Evolutionary conservation across 2,113 vertebrate genomes (phyloP).

Genomic region (Sisor rabdophorus): DNA sequence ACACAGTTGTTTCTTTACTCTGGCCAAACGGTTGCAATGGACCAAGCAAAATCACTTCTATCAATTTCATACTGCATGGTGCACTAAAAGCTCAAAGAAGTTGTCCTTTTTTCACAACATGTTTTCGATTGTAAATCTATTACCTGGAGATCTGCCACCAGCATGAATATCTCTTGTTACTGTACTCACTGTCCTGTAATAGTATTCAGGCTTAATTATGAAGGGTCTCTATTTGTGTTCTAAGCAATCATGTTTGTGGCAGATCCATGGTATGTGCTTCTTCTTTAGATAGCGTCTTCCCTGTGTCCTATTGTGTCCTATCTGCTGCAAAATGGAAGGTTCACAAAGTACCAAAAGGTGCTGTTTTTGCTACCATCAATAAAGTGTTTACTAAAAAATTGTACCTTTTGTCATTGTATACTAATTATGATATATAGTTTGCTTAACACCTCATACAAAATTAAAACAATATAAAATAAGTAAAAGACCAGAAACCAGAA

Average conservation of each 20-base stretch:
- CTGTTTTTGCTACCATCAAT: slow-evolving; percentile 73
- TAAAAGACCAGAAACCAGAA: not conserved
- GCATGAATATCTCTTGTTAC: slow-evolving; percentile 25
- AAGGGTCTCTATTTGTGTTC: slow-evolving; percentile 35
- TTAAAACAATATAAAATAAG: not conserved
- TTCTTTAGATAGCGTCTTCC: slow-evolving; percentile 26
- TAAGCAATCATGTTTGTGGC: slow-evolving; percentile 49
- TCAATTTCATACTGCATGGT: slow-evolving; percentile 32
- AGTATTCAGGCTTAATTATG: slow-evolving; percentile 35
- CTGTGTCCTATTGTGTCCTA: slow-evolving; percentile 36
- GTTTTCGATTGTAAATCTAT: slow-evolving; percentile 32
- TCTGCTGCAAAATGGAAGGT: slow-evolving; percentile 58
- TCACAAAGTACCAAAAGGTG: slow-evolving; percentile 60
- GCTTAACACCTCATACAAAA: not conserved
- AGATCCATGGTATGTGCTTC: slow-evolving; percentile 55
- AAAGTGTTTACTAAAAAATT: slow-evolving; percentile 67
- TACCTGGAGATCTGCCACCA: slow-evolving; percentile 44
- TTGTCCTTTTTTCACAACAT: slow-evolving; percentile 47
- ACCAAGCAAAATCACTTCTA: slow-evolving; percentile 64
- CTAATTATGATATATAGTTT: not conserved
- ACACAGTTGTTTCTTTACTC: slow-evolving; percentile 53
- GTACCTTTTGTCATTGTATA: not conserved
- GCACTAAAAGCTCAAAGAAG: slow-evolving; percentile 52
- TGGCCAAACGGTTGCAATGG: slow-evolving; percentile 68
- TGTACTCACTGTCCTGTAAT: slow-evolving; percentile 11